Conservation (phyloP, 2,888 invertebrate species). For the Epistrophe grossulariae region DNA sequence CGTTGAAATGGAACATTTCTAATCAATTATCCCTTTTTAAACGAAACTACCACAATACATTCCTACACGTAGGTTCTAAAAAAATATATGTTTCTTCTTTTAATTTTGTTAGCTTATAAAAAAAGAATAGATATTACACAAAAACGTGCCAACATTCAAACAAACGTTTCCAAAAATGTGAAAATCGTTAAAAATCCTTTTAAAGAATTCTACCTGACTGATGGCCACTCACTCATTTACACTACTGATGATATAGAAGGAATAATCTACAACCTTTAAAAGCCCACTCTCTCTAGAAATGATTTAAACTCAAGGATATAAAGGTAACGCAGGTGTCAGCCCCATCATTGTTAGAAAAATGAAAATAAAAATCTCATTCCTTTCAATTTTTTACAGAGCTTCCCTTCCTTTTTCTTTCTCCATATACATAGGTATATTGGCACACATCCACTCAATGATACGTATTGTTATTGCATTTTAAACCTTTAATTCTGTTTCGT, state of each 20-base stretch:
- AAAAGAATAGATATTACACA: background rate
- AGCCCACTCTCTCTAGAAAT: background rate
- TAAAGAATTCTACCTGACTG: background rate
- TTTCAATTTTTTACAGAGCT: conserved; percentile 32
- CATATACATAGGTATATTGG: background rate
- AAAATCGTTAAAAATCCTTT: conserved; percentile 36
- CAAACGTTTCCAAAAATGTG: conserved; percentile 63
- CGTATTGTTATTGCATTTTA: conserved; percentile 7
- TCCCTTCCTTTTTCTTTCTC: background rate
- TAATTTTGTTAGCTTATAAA: background rate
- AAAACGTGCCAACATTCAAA: conserved; percentile 30
- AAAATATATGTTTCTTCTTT: conserved; percentile 16
- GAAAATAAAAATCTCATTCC: background rate
- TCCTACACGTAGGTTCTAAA: background rate
- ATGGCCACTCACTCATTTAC: background rate
- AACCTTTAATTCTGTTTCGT: background rate
- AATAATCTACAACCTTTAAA: background rate
- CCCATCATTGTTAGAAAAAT: conserved; percentile 38
- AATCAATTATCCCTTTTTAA: conserved; percentile 40
- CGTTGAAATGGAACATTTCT: no score
- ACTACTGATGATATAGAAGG: background rate
- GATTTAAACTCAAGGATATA: conserved; percentile 24
- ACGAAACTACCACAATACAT: conserved; percentile 30
- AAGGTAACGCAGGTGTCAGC: conserved; percentile 55
- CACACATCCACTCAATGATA: background rate